These are phyloP conservation scores for Drosophila tanythrix DNA, from an alignment of 2,888 invertebrate genomes.

Conservation along the genomic window DNA sequence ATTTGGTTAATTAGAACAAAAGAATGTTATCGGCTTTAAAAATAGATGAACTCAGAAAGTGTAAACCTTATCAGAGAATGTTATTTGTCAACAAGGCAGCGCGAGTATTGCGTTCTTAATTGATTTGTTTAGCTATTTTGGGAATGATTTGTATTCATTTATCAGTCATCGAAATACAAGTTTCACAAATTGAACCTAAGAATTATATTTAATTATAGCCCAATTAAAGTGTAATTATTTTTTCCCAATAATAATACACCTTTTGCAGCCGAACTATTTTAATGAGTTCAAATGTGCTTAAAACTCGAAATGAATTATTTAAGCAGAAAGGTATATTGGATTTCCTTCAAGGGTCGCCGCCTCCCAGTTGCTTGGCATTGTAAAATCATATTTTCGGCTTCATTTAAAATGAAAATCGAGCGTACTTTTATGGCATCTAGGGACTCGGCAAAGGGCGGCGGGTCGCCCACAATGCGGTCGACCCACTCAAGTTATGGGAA, in stretches of 20 bases:
- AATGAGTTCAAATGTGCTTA: neutral
- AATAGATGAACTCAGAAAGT: neutral
- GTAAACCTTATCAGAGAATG: neutral
- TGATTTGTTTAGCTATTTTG: neutral
- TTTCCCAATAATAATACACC: neutral
- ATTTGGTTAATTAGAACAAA: neutral
- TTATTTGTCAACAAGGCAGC: neutral
- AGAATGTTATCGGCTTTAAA: no score
- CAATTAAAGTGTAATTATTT: neutral
- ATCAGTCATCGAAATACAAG: neutral
- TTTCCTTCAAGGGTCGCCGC: neutral
- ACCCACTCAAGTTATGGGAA: slow-evolving; percentile 33
- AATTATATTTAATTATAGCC: neutral
- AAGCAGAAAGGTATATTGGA: slow-evolving; percentile 1
- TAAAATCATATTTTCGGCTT: slow-evolving; percentile 23
- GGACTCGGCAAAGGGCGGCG: neutral
- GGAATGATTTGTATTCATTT: neutral
- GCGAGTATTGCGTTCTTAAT: neutral
- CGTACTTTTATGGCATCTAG: slow-evolving; percentile 1
- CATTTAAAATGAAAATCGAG: slow-evolving; percentile 57
- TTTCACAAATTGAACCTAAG: neutral
- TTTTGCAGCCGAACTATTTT: no score
- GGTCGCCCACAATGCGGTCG: slow-evolving; percentile 8
- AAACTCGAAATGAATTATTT: slow-evolving; percentile 19
- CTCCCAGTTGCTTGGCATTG: neutral